A percentile compares a stretch with the other conserved stretches of the same genome.
phyloP scores from a whole-genome alignment of 2,888 invertebrate genomes.

The Gymnosoma rotundatum region DNA sequence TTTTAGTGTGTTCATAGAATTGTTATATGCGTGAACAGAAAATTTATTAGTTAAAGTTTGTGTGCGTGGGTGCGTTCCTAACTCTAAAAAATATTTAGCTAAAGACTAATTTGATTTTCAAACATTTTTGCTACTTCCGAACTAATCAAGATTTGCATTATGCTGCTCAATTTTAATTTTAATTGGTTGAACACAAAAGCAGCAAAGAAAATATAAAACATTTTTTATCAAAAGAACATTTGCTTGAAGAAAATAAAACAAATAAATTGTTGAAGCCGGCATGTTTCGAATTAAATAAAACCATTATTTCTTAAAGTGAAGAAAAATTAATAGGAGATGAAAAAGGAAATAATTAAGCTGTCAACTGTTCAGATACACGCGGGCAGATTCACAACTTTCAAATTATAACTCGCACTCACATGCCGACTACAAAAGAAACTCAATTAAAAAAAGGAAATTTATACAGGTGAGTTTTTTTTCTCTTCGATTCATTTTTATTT shows the following conservation, averaged over 20 bases:
- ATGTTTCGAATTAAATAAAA: too few species aligned
- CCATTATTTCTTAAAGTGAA: too few species aligned
- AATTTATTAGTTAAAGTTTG: neutral
- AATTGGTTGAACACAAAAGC: constrained; percentile 15
- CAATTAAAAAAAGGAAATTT: too few species aligned
- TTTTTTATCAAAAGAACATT: neutral
- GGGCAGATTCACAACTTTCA: too few species aligned
- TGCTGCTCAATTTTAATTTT: constrained; percentile 1
- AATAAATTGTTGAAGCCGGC: too few species aligned
- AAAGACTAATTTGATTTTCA: constrained; percentile 8
- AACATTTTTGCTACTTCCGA: neutral
- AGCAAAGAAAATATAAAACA: neutral
- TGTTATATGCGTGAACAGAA: neutral
- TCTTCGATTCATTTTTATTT: too few species aligned
- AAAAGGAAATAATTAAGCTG: too few species aligned
- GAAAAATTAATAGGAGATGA: too few species aligned
- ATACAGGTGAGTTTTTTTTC: too few species aligned
- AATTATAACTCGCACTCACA: too few species aligned
- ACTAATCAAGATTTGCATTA: constrained; percentile 4
- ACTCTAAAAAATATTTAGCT: neutral
- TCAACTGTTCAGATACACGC: too few species aligned
- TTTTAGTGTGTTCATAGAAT: constrained; percentile 24
- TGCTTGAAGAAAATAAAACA: neutral
- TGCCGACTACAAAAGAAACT: too few species aligned
- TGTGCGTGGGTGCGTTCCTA: neutral